A percentile compares a stretch with the other conserved stretches of the same genome.
phyloP scores from a whole-genome alignment of 2,113 vertebrate genomes.

The Tyrannus savana region DNA sequence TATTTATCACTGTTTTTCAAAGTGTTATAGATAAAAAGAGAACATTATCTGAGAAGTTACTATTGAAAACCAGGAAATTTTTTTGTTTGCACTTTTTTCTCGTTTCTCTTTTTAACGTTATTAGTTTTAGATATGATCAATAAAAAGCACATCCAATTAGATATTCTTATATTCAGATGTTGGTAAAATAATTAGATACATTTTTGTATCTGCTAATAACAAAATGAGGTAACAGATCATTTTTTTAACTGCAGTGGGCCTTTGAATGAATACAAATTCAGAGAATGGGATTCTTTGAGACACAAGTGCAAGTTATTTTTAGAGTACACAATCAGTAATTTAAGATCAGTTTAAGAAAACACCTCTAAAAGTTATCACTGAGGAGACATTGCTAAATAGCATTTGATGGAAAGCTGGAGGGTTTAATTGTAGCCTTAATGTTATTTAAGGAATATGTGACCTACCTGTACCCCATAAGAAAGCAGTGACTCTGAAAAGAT shows the following conservation, averaged over 20 bases:
- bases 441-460: accelerated
- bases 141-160: background rate
- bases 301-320: background rate
- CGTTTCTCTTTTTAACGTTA: background rate
- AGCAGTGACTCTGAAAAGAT: background rate
- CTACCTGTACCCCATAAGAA: background rate
- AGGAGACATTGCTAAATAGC: background rate
- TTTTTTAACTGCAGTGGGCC: background rate
- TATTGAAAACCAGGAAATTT: background rate
- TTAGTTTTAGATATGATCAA: background rate
- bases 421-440: background rate
- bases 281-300: background rate
- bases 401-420: background rate
- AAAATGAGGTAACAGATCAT: background rate
- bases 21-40: background rate
- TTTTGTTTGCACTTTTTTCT: background rate
- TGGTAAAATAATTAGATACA: background rate
- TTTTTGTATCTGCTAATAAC: background rate
- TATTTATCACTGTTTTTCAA: background rate
- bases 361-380: background rate
- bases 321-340: background rate
- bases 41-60: background rate
- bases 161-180: background rate
- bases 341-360: background rate
- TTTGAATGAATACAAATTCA: background rate